Base-by-base conservation (phyloP, 2,888 invertebrate species). In the Nephrocerus scutellatus region DNA sequence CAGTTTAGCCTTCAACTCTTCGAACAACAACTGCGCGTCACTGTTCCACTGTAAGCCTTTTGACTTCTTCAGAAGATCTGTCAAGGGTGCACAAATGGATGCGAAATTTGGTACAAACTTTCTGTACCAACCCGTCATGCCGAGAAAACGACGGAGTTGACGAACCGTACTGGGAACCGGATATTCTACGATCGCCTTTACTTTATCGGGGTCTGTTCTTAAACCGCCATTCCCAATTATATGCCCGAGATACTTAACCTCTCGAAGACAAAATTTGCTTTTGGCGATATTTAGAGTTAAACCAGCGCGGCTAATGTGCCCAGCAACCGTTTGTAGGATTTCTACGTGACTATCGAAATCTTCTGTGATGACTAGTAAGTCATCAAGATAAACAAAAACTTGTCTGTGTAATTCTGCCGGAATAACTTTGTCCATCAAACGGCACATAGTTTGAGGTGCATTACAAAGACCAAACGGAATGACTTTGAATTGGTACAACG, bases 121-220 rank as follows among this genome's bases (percentile, higher is more conserved):
- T 2, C 46, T 33, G 30, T 46, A 49, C 46, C 44, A 50, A 16
- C 49, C 45, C 6, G 44, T 36, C 21, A 47, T 39, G 5, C 49
- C 46, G 3, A 51, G 26, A 19, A 51, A 47, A 7, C 43, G 25
- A 20, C 46, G 16, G 5, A 48, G 26, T 23, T 46, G 40, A 2
- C 36, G 35, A 13, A 39, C 41, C 5, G 38, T 39, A n/a, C 24
- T 32, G 6, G 44, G 50, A 16, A 34, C 34, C 3, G 39, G 22
- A 28, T 47, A 42, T 8, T 45, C 20, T 5, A n/a, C 28, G 22
- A 49, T 47, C 2, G 49, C 45, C 4, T 32, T 34, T 3, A 47
- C 30, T 22, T 49, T 49, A 6, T 35, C 34, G 2, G 44, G 44
- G 23, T 49, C 47, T 8, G 47, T 35, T 21, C 44, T 48, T 6